Conservation (phyloP, 2,888 invertebrate species). For the Drosophila prostipennis region DNA sequence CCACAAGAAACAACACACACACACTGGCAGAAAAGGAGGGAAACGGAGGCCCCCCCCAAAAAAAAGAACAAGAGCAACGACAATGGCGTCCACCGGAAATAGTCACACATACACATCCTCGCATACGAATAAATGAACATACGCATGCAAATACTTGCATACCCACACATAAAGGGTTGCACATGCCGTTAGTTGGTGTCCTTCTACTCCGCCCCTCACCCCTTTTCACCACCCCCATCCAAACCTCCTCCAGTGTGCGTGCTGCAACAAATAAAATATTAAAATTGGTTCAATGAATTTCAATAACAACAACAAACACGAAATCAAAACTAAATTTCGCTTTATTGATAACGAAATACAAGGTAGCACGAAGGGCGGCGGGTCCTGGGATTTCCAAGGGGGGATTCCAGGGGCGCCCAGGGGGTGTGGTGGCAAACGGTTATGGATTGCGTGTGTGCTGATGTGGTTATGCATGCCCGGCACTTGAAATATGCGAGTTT, state of each 20-base stretch:
- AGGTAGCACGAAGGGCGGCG: constrained; percentile 49
- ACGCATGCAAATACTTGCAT: constrained; percentile 26
- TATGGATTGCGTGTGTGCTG: constrained; percentile 44
- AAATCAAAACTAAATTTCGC: constrained; percentile 81
- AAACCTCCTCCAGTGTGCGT: constrained; percentile 49
- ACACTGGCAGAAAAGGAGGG: constrained; percentile 31
- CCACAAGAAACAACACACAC: constrained; percentile 63
- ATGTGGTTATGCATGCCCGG: constrained; percentile 65
- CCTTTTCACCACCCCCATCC: constrained; percentile 14
- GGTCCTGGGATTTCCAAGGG: no score
- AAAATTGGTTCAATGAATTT: constrained; percentile 81
- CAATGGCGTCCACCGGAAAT: constrained; percentile 80
- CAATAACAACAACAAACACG: constrained; percentile 80
- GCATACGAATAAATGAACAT: constrained; percentile 38
- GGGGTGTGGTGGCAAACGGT: constrained; percentile 8
- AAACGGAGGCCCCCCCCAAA: constrained; percentile 35
- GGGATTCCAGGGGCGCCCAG: not conserved
- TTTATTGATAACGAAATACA: constrained; percentile 79
- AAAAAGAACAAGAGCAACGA: constrained; percentile 56
- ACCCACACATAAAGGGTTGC: constrained; percentile 67
- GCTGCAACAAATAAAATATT: constrained; percentile 78
- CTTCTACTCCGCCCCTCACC: constrained; percentile 25
- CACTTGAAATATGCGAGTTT: constrained; percentile 55
- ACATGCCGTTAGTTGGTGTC: constrained; percentile 67
- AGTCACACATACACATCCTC: constrained; percentile 63